Evolutionary conservation across 2,888 invertebrate genomes (phyloP), one percentile per base, ranked within the genome.

Genomic region (Cantharis lateralis): DNA sequence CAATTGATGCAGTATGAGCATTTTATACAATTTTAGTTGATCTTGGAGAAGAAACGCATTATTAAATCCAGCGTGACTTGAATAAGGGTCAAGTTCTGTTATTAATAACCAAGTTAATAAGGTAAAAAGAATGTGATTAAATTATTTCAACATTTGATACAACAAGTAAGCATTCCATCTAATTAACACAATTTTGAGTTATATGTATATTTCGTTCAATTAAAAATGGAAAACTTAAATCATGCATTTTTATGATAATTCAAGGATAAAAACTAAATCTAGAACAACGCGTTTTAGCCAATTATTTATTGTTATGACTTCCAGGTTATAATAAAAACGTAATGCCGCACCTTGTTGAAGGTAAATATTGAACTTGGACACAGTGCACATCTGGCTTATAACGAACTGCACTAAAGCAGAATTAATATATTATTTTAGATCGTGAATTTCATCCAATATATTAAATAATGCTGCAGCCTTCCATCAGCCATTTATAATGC

Each of bases 231-330:
- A 48, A 48, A n/a, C n/a, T 48, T 48, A 48, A 48, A 48, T 48
- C 15, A 62, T 70, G 70, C 76, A 70, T 73, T 76, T 76, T 73
- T 73, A 72, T 66, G 13, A 63, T 28, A 26, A 70, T 20, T 71
- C 77, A 74, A 74, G 73, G 77, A 74, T 74, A 18, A 26, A 68
- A 61, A 63, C 26, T 71, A 71, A 73, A 77, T 71, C 77, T 77
- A 74, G 77, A 77, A 74, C 77, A 77, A 62, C 71, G 74, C 71
- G 68, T 71, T 77, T 75, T 71, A 72, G 77, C 62, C 77, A 77
- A 77, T 77, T 74, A 77, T 77, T 77, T 77, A 77, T 77, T 75
- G 77, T 77, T 77, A 77, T 68, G 68, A 61, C 74, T 70, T 77
- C 26, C 71, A 68, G 70, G 76, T 73, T 71, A 70, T 71, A 73